Evolutionary conservation across 2,797 vertebrate species (phyloP).

Genomic region (Holocentrus rufus): DNA sequence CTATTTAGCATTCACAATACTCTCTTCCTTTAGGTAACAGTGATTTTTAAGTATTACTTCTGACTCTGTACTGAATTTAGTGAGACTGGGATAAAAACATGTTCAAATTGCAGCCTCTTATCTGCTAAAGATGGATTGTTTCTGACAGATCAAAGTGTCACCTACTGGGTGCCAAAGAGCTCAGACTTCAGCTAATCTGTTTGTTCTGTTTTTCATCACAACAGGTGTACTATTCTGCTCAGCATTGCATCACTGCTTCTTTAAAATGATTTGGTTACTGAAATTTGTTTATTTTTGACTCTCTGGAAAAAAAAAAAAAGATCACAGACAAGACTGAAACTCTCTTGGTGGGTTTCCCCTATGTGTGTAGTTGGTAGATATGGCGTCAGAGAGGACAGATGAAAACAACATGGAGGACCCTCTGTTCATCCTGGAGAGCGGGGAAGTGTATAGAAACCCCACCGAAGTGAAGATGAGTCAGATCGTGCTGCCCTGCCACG

Average conservation of each 20-base stretch:
- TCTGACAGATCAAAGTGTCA: constrained; percentile 19
- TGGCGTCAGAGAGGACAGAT: constrained; percentile 64
- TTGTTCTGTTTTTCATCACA: not conserved
- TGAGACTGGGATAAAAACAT: not conserved
- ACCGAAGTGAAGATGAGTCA: constrained; percentile 98
- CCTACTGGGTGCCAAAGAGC: not conserved
- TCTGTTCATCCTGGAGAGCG: constrained; percentile 71
- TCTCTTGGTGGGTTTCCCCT: not conserved
- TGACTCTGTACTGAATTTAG: not conserved
- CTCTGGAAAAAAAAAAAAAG: not conserved
- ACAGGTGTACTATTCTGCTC: not conserved
- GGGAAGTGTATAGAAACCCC: constrained; percentile 82
- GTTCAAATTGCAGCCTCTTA: not conserved
- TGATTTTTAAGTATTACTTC: not conserved
- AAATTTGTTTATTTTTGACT: not conserved
- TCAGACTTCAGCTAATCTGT: constrained; percentile 4
- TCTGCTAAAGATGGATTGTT: not conserved
- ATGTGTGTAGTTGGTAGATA: constrained; percentile 53
- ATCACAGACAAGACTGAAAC: not conserved
- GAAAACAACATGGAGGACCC: constrained; percentile 45
- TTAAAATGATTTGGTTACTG: not conserved
- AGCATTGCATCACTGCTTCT: not conserved
- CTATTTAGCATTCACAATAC: not conserved
- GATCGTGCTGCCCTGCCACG: constrained; percentile 93
- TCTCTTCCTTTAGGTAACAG: not conserved